A percentile compares a stretch with the other conserved stretches of the same genome.
These are phyloP conservation scores for Machimus atricapillus DNA, from an alignment of 2,888 invertebrate species.

Conservation along the genomic window DNA sequence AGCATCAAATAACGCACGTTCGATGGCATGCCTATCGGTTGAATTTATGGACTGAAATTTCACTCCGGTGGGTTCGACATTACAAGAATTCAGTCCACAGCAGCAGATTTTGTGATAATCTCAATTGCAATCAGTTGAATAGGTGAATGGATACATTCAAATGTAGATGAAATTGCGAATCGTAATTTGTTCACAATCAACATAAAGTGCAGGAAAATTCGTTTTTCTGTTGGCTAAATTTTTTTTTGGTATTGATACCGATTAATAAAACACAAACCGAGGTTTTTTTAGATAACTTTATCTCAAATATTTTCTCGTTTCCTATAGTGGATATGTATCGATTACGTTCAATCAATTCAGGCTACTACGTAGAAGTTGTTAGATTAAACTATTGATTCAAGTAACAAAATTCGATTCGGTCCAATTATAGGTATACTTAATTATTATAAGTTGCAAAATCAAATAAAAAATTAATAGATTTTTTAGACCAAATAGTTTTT, in stretches of 20 bases:
- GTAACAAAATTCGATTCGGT: too few relatives aligned
- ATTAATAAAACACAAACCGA: background rate
- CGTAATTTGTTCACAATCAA: background rate
- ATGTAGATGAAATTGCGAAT: constrained; percentile 13
- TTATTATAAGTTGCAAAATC: too few relatives aligned
- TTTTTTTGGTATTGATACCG: background rate
- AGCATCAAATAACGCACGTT: background rate
- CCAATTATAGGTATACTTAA: too few relatives aligned
- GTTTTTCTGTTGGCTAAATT: background rate
- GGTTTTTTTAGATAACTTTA: background rate
- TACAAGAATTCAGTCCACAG: background rate
- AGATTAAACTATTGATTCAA: too few relatives aligned
- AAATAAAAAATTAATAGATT: too few relatives aligned
- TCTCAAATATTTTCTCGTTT: background rate
- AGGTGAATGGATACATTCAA: background rate
- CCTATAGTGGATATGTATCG: background rate
- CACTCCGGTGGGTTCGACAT: background rate
- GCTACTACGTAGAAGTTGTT: background rate
- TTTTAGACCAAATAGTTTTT: too few relatives aligned
- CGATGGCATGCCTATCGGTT: background rate
- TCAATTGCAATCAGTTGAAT: constrained; percentile 1
- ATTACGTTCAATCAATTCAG: background rate
- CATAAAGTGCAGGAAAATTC: background rate
- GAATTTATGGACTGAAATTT: background rate
- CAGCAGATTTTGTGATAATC: background rate